phyloP scores from a whole-genome alignment of 2,797 vertebrate genomes.

The Potorous gilbertii region DNA sequence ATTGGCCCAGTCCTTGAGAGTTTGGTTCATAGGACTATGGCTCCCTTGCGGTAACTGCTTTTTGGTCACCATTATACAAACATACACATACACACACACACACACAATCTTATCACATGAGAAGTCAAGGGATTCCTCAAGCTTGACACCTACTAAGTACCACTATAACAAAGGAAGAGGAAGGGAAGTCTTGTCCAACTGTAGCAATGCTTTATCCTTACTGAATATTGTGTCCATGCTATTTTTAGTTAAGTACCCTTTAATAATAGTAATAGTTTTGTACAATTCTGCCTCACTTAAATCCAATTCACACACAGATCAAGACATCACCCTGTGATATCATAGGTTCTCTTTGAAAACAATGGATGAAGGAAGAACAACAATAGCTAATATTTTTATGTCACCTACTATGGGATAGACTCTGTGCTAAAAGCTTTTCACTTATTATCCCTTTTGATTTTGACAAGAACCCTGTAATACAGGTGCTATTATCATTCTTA shows the following conservation, averaged over 20 bases:
- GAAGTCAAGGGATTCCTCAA: background rate
- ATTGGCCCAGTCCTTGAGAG: background rate
- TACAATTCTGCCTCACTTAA: background rate
- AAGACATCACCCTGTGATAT: background rate
- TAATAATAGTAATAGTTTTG: background rate
- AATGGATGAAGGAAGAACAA: background rate
- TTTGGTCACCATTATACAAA: background rate
- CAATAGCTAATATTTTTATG: background rate
- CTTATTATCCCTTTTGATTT: background rate
- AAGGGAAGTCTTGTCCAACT: background rate
- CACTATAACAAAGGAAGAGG: background rate
- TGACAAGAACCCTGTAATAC: background rate
- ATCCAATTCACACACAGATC: background rate
- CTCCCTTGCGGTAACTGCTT: background rate
- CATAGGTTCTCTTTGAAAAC: background rate
- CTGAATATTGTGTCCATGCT: background rate
- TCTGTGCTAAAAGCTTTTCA: background rate
- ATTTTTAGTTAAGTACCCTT: background rate
- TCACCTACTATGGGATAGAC: background rate
- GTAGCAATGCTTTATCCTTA: background rate
- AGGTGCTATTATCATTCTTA: background rate
- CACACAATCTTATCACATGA: background rate
- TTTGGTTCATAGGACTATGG: background rate
- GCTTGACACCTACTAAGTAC: background rate
- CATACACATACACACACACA: too few relatives aligned